These are phyloP conservation scores for Aplodontia rufa DNA, from an alignment of 2,113 vertebrate species.

Conservation along the genomic window DNA sequence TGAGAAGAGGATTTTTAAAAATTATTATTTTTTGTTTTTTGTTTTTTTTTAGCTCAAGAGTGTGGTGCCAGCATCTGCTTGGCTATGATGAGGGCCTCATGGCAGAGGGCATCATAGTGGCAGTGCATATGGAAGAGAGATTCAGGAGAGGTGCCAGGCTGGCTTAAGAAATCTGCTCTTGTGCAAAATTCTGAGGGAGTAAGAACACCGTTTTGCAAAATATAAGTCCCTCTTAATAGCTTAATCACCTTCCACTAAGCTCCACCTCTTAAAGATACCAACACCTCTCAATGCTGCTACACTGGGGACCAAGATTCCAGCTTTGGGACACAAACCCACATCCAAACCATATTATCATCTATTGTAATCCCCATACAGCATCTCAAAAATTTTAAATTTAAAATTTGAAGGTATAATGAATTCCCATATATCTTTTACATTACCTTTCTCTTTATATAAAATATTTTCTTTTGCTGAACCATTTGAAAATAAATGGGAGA, in stretches of 20 bases:
- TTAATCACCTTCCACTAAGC: not conserved
- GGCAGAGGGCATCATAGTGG: too few relatives aligned
- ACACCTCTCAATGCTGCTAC: too few relatives aligned
- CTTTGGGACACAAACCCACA: not conserved
- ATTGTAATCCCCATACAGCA: not conserved
- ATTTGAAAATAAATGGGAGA: not conserved
- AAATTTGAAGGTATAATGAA: not conserved
- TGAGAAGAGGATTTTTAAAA: too few relatives aligned
- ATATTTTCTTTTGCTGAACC: not conserved
- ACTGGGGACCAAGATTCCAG: not conserved
- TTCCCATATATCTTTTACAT: not conserved
- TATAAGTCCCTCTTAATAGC: too few relatives aligned
- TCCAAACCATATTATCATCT: too few relatives aligned
- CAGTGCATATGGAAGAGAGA: too few relatives aligned
- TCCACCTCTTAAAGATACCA: not conserved
- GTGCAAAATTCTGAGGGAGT: not conserved
- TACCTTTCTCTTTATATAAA: not conserved
- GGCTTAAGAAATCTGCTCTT: not conserved
- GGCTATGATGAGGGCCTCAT: not conserved
- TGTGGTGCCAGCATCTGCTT: too few relatives aligned
- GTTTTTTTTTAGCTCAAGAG: too few relatives aligned
- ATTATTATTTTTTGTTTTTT: too few relatives aligned
- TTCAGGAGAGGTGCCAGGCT: not conserved
- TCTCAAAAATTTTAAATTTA: not conserved
- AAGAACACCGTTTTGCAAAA: not conserved